Percentiles rank a stretch among this genome's conserved stretches.
Conservation (phyloP, 2,888 invertebrate genomes). For the Timandra comae region DNA sequence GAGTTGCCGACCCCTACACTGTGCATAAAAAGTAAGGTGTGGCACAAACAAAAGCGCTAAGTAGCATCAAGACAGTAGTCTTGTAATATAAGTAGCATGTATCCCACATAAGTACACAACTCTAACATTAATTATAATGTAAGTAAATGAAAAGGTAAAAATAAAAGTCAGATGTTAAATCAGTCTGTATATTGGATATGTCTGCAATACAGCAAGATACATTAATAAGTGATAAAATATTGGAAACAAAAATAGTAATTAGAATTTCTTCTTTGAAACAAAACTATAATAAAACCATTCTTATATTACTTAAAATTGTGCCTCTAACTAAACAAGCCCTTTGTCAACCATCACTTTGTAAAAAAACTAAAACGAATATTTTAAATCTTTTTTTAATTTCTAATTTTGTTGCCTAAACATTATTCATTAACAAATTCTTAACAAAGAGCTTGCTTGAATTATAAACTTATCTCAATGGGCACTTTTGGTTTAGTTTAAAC, state of each 20-base stretch:
- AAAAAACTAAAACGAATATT: constrained; percentile 63
- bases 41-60: too few species aligned
- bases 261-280: constrained; percentile 75
- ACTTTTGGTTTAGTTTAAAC: constrained; percentile 77
- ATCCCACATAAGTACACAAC: too few species aligned
- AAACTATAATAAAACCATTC: constrained; percentile 74
- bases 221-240: constrained; percentile 75
- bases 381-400: constrained; percentile 68
- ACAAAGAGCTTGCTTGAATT: constrained; percentile 69
- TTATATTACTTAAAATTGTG: constrained; percentile 72
- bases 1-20: too few species aligned
- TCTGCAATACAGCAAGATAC: constrained; percentile 78
- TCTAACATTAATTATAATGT: too few species aligned
- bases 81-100: too few species aligned
- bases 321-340: constrained; percentile 71
- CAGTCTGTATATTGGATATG: constrained; percentile 79
- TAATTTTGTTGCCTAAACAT: constrained; percentile 75
- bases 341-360: constrained; percentile 58
- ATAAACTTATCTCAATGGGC: constrained; percentile 77
- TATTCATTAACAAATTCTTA: constrained; percentile 63
- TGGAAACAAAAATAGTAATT: constrained; percentile 76
- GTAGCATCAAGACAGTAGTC: too few species aligned
- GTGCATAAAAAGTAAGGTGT: too few species aligned
- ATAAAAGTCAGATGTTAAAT: constrained; percentile 57
- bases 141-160: constrained; percentile 15